These are phyloP conservation scores for Drosophila nigromelanica DNA, from an alignment of 1,140 invertebrate genomes.

Conservation along the genomic window DNA sequence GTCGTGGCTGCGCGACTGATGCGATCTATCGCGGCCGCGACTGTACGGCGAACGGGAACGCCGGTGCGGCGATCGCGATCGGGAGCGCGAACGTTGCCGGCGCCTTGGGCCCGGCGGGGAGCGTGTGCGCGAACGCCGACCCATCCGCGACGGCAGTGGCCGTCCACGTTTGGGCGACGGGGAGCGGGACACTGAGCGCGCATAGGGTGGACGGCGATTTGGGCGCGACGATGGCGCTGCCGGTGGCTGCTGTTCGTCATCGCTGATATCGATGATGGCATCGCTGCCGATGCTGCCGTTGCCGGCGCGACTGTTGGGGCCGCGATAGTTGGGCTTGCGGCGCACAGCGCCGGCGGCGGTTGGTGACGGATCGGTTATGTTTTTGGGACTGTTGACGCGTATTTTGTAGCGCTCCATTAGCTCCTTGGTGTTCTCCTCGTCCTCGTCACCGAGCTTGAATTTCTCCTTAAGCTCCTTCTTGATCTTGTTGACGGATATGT, in stretches of 20 bases:
- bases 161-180: conserved; percentile 41
- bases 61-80: conserved; percentile 44
- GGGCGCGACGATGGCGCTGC: conserved; percentile 14
- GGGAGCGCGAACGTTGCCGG: conserved; percentile 57
- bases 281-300: conserved; percentile 20
- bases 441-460: conserved; percentile 84
- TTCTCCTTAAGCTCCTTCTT: conserved; percentile 85
- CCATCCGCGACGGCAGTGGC: conserved; percentile 15
- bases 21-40: conserved; percentile 28
- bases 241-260: conserved; percentile 58
- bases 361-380: background rate
- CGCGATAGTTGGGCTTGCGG: conserved; percentile 54
- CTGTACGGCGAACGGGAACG: conserved; percentile 55
- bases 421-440: conserved; percentile 73
- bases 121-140: conserved; percentile 43
- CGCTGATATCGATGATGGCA: conserved; percentile 76
- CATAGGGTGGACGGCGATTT: conserved; percentile 18
- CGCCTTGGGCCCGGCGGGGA: conserved; percentile 47
- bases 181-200: conserved; percentile 32
- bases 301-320: conserved; percentile 33
- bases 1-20: conserved; percentile 28
- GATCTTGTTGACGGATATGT: conserved; percentile 83
- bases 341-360: conserved; percentile 6
- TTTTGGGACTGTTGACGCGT: conserved; percentile 48
- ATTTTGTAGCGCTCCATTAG: conserved; percentile 78